These are phyloP conservation scores for Rhinopithecus roxellana DNA, from an alignment of 2,113 vertebrate genomes.

Conservation along the genomic window DNA sequence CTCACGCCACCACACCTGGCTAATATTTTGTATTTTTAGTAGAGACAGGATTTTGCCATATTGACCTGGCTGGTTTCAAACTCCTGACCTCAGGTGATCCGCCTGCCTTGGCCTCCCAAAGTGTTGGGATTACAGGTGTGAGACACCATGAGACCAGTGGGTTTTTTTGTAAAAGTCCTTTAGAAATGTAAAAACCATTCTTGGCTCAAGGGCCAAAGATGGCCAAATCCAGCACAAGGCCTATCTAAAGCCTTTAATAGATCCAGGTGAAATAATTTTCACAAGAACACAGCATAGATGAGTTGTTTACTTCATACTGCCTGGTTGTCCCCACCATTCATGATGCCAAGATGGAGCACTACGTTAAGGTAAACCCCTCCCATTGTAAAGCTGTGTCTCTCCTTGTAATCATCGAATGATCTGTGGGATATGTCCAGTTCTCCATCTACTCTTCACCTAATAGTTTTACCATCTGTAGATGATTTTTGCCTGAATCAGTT, in stretches of 20 bases:
- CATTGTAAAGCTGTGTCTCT: neutral
- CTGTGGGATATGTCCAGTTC: neutral
- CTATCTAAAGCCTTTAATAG: neutral
- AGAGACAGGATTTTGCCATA: no score
- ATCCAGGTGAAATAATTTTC: conserved; percentile 6
- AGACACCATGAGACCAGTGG: no score
- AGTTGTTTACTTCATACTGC: neutral
- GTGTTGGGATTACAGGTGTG: no score
- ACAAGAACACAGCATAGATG: neutral
- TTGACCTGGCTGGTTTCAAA: no score
- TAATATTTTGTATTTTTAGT: no score
- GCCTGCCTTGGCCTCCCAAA: no score
- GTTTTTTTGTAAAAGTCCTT: neutral
- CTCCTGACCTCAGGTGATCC: no score
- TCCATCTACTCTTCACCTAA: neutral
- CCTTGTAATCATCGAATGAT: neutral
- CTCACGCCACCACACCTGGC: accelerated
- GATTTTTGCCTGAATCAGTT: neutral
- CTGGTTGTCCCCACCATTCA: neutral
- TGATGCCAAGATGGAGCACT: neutral
- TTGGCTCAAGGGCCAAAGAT: neutral
- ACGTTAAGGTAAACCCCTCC: neutral
- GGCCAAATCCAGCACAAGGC: no score
- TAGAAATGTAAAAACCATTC: neutral
- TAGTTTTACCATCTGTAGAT: neutral